Base-by-base conservation (phyloP, 30 jellyfish, hydroid and myxozoan genomes). In the Hydractinia echinata region DNA sequence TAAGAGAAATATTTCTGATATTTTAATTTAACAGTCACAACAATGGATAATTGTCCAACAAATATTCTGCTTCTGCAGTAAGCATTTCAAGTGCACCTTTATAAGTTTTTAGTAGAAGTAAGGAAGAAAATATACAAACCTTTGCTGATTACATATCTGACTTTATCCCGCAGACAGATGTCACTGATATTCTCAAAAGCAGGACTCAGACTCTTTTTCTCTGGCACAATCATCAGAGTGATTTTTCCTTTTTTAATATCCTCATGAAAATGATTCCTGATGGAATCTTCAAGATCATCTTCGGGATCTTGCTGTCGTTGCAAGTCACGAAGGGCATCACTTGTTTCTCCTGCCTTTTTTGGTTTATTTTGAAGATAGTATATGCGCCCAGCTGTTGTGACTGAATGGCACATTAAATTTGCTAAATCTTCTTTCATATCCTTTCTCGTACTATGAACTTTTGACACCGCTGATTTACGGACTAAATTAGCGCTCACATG, bases 401-500 rank as follows among this genome's bases (percentile, higher is more conserved):
- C 55, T 19, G 51, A 19, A 51, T 8, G 55, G n/a, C 55, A 71
- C 53, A 8, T n/a, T 58, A 58, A 58, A 30, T 6, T 71, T 67
- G 81, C 81, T 15, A 78, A 64, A 48, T 55, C 81, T 7, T 14
- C n/a, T 66, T 79, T 79, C 56, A 56, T 14, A 8, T 58, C 67
- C 18, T 58, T 81, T 8, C 61, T 39, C 44, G 39, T 39, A n/a
- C 53, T 20, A 10, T 61, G 64, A 18, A 64, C 51, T 16, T 79
- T 21, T 10, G 87, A 44, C 66, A 79, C 82, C 16, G 14, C 67
- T 9, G 81, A 55, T 61, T 79, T 79, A 30, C 87, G 39, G 58
- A 79, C 76, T 9, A 58, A n/a, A 3, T 61, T 16, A 5, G 81
- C 83, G 82, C 61, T 61, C 48, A 79, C 48, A 15, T 5, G 30